phyloP scores from a whole-genome alignment of 2,797 vertebrate genomes.

The Pantherophis vulpinus region DNA sequence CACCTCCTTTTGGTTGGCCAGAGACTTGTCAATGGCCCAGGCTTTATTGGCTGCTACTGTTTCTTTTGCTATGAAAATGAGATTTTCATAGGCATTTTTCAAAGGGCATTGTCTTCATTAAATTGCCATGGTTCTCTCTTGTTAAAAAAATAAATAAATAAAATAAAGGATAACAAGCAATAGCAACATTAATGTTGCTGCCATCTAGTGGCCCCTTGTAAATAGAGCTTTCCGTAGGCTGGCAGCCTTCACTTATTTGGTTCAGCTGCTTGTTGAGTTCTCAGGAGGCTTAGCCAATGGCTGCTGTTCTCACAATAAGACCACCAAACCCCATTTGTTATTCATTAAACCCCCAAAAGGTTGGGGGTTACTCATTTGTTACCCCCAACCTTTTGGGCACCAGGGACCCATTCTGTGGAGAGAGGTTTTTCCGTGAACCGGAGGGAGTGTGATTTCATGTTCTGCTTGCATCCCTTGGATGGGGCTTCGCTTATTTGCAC shows the following conservation, averaged over 20 bases:
- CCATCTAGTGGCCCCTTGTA: background rate
- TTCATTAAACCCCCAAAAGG: background rate
- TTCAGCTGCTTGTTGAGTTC: background rate
- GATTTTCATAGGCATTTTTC: background rate
- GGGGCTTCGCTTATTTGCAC: too few species aligned
- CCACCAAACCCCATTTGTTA: background rate
- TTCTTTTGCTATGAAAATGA: slow-evolving; percentile 34
- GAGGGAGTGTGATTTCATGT: too few species aligned
- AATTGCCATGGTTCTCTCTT: slow-evolving; percentile 37
- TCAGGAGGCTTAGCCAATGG: background rate
- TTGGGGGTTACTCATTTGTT: too few species aligned
- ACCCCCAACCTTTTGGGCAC: too few species aligned
- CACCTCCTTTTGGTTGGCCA: background rate
- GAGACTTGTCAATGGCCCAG: background rate
- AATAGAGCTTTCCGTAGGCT: background rate
- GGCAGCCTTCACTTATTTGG: background rate
- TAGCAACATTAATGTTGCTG: background rate
- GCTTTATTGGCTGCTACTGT: slow-evolving; percentile 7
- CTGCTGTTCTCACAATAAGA: background rate
- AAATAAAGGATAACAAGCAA: background rate
- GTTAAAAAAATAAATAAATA: too few species aligned
- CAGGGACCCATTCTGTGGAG: too few species aligned
- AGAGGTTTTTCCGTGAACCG: too few species aligned
- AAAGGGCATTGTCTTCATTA: slow-evolving; percentile 47
- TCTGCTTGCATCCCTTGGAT: too few species aligned